Evolutionary conservation across 1,140 invertebrate species (phyloP).

Genomic region (Melitaea cinxia): DNA sequence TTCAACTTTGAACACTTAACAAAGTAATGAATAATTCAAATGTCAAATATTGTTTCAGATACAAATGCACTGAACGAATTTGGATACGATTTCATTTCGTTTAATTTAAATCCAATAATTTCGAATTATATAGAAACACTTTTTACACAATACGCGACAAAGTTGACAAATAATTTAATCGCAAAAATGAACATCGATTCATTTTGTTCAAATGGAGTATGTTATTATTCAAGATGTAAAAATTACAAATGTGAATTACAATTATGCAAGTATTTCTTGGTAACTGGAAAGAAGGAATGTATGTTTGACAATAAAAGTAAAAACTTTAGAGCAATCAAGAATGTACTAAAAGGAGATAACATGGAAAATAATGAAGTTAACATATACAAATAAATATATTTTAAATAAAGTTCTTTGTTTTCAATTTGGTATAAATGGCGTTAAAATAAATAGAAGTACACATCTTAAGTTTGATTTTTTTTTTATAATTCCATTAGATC

Average conservation of each 20-base stretch:
- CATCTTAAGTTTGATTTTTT: background rate
- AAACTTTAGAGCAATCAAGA: constrained; percentile 6
- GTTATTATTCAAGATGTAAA: constrained; percentile 54
- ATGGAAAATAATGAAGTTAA: constrained; percentile 42
- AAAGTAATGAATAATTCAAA: no score
- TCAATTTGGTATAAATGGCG: background rate
- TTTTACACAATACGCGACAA: constrained; percentile 46
- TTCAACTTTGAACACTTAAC: no score
- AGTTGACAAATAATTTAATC: constrained; percentile 53
- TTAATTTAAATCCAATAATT: constrained; percentile 41
- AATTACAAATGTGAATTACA: constrained; percentile 41
- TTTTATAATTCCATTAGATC: no score
- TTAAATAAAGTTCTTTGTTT: background rate
- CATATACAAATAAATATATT: constrained; percentile 44
- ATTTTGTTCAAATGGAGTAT: constrained; percentile 54
- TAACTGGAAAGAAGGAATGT: constrained; percentile 50
- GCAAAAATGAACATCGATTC: constrained; percentile 48
- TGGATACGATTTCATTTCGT: constrained; percentile 29
- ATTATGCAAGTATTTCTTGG: constrained; percentile 55
- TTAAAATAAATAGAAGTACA: background rate
- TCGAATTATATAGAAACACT: constrained; percentile 43
- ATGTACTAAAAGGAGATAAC: constrained; percentile 23
- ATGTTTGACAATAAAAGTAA: constrained; percentile 26
- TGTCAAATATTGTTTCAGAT: constrained; percentile 43
- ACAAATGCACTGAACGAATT: constrained; percentile 7